Base-by-base conservation (phyloP, 2,797 vertebrate genomes). In the Eupleurogrammus muticus region DNA sequence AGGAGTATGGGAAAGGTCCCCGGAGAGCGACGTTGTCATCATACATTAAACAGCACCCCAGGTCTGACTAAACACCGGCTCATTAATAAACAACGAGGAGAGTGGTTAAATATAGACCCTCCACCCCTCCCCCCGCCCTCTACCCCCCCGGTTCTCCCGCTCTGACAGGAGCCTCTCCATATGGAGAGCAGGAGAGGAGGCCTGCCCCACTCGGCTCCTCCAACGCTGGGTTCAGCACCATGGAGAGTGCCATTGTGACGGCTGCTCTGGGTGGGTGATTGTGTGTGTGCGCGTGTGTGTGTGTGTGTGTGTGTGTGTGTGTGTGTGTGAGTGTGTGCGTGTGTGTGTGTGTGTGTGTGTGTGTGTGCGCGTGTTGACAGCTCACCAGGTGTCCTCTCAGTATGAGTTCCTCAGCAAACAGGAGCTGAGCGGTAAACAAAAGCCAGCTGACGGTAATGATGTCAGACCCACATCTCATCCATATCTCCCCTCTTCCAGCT, bases 21-120 rank as follows among this genome's bases (percentile, higher is more conserved):
- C 24, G 35, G 89, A 84, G 88, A 92, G 87, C 78, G 46, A 83
- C 83, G 79, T 87, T 93, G 91, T 92, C 90, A 92, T 93, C 87
- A 92, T 93, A 91, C 92, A 94, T 92, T 91, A 91, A 95, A 94
- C 83, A 93, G 90, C 86, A 92, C 91, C 91, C 75, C 79, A 70
- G 89, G 91, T 93, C 90, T 88, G 89, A 91, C 91, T 92, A 92
- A 94, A 94, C 91, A 93, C 88, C 86, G 74, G 81, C 82, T 89
- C 87, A 89, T 93, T 93, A 93, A 94, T 93, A 93, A 92, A 89
- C 83, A 90, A 93, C 89, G 87, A 92, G 75, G 53, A 83, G 69
- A 80, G 79, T 19, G 77, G 90, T 88, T 93, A 92, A 92, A 93
- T 91, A 92, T 92, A 93, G 89, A 83, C 66, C 63, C 78, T 28